A percentile compares a stretch with the other conserved stretches of the same genome.
These are phyloP conservation scores for Drosophila bocki DNA, from an alignment of 1,140 invertebrate species.

Conservation along the genomic window DNA sequence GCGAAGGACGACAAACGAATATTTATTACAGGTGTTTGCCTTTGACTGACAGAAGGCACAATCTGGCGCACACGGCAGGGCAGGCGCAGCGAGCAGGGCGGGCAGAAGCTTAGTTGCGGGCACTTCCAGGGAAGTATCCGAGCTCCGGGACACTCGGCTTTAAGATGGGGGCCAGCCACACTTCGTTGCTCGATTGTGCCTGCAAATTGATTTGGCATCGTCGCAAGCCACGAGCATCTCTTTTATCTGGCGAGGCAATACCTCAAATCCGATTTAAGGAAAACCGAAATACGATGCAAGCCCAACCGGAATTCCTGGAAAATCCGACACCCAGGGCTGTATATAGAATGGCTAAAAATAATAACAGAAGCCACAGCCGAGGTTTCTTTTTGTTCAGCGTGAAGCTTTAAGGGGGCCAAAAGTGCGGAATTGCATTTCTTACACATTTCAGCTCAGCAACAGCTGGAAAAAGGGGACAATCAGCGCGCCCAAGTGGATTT, in stretches of 20 bases:
- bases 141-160: slow-evolving; percentile 19
- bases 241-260: slow-evolving; percentile 35
- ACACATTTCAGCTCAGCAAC: slow-evolving; percentile 7
- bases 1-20: slow-evolving; percentile 79
- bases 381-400: slow-evolving; percentile 6
- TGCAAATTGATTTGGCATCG: slow-evolving; percentile 49
- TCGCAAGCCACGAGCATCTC: slow-evolving; percentile 5
- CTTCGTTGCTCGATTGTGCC: slow-evolving; percentile 38
- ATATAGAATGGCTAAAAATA: slow-evolving; percentile 32
- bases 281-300: slow-evolving; percentile 16
- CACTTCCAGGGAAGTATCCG: slow-evolving; percentile 2
- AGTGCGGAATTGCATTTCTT: slow-evolving; percentile 54
- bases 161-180: slow-evolving; percentile 11
- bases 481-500: slow-evolving; percentile 46
- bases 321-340: slow-evolving; percentile 12
- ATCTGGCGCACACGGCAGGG: slow-evolving; percentile 28
- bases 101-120: slow-evolving; percentile 23
- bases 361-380: slow-evolving; percentile 13
- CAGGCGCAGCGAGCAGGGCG: background rate
- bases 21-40: slow-evolving; percentile 83
- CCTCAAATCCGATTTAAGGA: slow-evolving; percentile 40
- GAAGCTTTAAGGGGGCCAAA: slow-evolving; percentile 21
- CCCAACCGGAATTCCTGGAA: slow-evolving; percentile 38
- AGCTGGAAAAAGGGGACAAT: slow-evolving; percentile 31
- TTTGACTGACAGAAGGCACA: slow-evolving; percentile 75